phyloP scores from a whole-genome alignment of 2,113 vertebrate species.

The cattle (Bos taurus) region DNA sequence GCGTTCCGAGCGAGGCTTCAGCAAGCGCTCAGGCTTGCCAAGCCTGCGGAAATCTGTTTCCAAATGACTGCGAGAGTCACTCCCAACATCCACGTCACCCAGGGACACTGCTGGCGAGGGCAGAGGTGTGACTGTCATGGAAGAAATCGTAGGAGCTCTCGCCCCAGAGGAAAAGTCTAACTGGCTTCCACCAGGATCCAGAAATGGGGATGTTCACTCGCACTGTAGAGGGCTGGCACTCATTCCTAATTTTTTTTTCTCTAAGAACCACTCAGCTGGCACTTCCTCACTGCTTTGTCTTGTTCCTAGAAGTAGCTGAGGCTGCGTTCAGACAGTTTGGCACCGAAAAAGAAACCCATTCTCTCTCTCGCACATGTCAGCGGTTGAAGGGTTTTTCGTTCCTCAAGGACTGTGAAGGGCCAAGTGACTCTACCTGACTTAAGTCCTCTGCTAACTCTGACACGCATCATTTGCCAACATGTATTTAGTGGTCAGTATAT shows the following conservation, averaged over 20 bases:
- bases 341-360: not conserved
- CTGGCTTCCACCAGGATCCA: not conserved
- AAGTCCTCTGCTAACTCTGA: not conserved
- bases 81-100: not conserved
- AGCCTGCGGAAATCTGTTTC: not conserved
- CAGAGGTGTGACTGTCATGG: not conserved
- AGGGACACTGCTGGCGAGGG: not conserved
- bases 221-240: not conserved
- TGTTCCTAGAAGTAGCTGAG: slow-evolving; percentile 34
- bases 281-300: not conserved
- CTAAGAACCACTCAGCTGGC: not conserved
- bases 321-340: not conserved
- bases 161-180: not conserved
- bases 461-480: not conserved
- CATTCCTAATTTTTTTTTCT: not conserved
- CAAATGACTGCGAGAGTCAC: not conserved
- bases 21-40: not conserved
- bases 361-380: not conserved
- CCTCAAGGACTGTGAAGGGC: not conserved
- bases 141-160: not conserved
- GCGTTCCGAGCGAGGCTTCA: not conserved
- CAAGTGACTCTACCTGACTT: not conserved
- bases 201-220: not conserved
- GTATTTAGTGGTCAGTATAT: not conserved
- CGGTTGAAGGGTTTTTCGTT: not conserved